Evolutionary conservation across 2,113 vertebrate species (phyloP), one percentile per base, ranked within the genome.

Genomic region (Poeciliopsis occidentalis): DNA sequence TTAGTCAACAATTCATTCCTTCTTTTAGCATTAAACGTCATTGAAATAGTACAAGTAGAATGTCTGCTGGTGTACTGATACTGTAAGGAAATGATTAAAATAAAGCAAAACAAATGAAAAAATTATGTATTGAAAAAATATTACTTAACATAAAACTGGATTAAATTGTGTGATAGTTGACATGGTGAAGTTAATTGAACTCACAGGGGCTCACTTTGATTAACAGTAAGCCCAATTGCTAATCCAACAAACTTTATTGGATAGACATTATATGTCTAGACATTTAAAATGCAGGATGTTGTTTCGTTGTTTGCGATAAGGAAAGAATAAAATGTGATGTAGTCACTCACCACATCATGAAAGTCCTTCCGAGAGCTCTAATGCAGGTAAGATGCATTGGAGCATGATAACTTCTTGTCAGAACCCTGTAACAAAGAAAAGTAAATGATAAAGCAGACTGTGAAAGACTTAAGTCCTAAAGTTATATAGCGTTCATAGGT

Each of bases 401-500:
- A 27, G 27, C 27, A 27, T n/a, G 8, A n/a, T 24, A 57, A 47
- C 0, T 47, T 47, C 5, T 19, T 17, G 13, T 47, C 17, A 47
- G 44, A 47, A 47, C 44, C 15, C 44, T 1, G 4, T 47, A 19
- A 47, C 13, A 41, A 41, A 15, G 39, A 41, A 65, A 19, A 73
- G 30, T 8, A 39, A 66, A 73, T 60, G 26, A 47, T 15, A 22
- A 76, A 29, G 27, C 61, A 57, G 64, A 54, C 74, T 29, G 44
- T 26, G 77, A 82, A 62, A 57, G 12, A 54, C 32, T 34, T 29
- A 41, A 15, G n/a, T 39, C 30, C n/a, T n/a, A 41, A 41, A 64
- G 62, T 73, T 54, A 67, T 69, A 41, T 73, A 51, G 67, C 82
- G 78, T 54, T 64, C 75, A 54, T 34, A 44, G 69, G 61, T 62